Evolutionary conservation across 2,113 vertebrate genomes (phyloP).

Genomic region (Crypturellus undulatus): DNA sequence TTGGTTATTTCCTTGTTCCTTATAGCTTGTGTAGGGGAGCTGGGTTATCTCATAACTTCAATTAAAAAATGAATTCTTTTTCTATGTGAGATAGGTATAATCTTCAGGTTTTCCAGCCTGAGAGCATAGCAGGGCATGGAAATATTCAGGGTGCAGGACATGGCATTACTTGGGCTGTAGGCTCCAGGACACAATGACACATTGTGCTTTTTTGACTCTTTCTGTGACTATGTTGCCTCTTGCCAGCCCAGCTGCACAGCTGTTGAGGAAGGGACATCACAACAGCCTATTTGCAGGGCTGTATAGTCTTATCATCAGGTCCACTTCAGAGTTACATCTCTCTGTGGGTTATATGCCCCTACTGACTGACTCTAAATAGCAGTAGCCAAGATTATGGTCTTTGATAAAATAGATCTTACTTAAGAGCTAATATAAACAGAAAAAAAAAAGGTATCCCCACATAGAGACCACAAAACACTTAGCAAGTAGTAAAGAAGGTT

Average conservation of each 20-base stretch:
- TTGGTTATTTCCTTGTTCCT: background rate
- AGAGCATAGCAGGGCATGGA: background rate
- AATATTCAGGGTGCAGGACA: background rate
- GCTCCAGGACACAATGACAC: background rate
- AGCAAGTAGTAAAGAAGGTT: background rate
- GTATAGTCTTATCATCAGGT: background rate
- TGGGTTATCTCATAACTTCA: background rate
- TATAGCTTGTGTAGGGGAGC: background rate
- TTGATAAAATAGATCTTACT: background rate
- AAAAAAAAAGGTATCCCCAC: background rate
- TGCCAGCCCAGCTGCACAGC: background rate
- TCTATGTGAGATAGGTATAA: background rate
- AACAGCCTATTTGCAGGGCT: background rate
- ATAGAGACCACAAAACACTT: background rate
- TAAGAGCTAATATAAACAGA: background rate
- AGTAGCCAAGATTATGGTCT: background rate
- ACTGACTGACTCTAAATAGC: background rate
- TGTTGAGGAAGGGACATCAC: background rate
- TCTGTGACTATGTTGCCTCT: background rate
- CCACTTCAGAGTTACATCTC: background rate
- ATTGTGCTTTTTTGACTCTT: background rate
- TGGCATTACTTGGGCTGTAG: fast-evolving
- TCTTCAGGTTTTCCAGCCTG: background rate
- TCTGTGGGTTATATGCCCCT: background rate
- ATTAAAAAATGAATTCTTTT: background rate